A percentile compares a stretch with the other conserved stretches of the same genome.
These are phyloP conservation scores for Eudorcas thomsonii DNA, from an alignment of 2,113 vertebrate genomes.

Conservation along the genomic window DNA sequence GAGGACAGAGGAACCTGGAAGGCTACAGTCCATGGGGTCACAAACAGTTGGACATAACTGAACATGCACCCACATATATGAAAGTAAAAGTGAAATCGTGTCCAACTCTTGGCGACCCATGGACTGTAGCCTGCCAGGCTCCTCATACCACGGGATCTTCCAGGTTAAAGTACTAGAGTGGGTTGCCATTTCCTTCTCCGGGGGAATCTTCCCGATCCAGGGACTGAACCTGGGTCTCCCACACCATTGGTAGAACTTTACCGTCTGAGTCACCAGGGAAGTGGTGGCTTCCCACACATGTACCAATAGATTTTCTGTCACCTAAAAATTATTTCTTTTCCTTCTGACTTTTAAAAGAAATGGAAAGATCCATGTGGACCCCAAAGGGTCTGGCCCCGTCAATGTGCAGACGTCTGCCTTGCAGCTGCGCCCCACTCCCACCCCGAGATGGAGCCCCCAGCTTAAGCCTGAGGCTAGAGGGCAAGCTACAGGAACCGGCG, in stretches of 20 bases:
- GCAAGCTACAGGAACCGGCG: fast-evolving
- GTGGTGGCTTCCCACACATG: background rate
- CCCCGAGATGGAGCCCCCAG: too few relatives aligned
- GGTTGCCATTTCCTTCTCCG: background rate
- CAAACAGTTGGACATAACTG: background rate
- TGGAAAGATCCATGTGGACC: background rate
- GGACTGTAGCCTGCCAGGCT: background rate
- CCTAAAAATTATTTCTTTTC: background rate
- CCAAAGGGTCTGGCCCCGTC: fast-evolving
- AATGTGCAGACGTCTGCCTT: fast-evolving
- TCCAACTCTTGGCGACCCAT: background rate
- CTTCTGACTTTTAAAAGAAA: background rate
- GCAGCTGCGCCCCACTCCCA: fast-evolving
- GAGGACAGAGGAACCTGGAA: background rate
- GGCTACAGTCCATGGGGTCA: background rate
- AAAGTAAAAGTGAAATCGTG: background rate
- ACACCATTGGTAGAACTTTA: fast-evolving
- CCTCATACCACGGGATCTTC: background rate
- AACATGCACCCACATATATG: background rate
- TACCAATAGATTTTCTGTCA: background rate
- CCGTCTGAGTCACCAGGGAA: background rate
- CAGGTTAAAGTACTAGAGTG: background rate
- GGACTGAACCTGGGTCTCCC: background rate
- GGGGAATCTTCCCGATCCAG: background rate
- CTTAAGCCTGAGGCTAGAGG: background rate